Conservation (phyloP, 2,797 vertebrate genomes). For the Notoglanidium macrostoma region DNA sequence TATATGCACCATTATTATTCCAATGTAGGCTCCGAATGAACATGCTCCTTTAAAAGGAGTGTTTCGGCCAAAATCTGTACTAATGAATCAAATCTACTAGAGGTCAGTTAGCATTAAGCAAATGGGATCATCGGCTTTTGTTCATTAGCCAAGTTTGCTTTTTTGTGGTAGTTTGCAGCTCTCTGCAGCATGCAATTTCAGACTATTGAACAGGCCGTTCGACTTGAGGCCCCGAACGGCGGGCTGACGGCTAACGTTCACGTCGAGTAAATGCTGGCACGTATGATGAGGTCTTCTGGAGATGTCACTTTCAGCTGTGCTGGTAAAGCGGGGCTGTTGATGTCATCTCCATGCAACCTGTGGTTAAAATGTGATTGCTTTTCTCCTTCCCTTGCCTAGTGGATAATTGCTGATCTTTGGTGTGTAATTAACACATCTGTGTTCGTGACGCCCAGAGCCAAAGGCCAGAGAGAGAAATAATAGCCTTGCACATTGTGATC, state of each 20-base stretch:
- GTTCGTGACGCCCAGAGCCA: slow-evolving; percentile 41
- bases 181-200: background rate
- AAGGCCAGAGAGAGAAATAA: slow-evolving; percentile 46
- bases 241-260: background rate
- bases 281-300: background rate
- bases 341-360: slow-evolving; percentile 7
- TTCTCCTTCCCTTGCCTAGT: slow-evolving; percentile 22
- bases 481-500: slow-evolving; percentile 23
- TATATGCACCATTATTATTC: background rate
- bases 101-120: background rate
- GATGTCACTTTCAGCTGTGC: slow-evolving; percentile 1
- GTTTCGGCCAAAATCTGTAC: background rate
- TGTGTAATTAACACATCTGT: slow-evolving; percentile 56
- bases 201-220: background rate
- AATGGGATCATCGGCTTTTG: background rate
- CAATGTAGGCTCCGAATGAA: background rate
- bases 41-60: background rate
- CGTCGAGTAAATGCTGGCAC: background rate
- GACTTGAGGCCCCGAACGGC: background rate
- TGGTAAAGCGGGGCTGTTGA: slow-evolving; percentile 1
- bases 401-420: slow-evolving; percentile 51
- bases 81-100: background rate
- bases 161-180: background rate
- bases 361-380: slow-evolving; percentile 25
- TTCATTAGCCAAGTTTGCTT: background rate